A percentile compares a stretch with the other conserved stretches of the same genome.
Conservation (phyloP, 2,113 vertebrate genomes). For the Rhinopomastus cyanomelas region DNA sequence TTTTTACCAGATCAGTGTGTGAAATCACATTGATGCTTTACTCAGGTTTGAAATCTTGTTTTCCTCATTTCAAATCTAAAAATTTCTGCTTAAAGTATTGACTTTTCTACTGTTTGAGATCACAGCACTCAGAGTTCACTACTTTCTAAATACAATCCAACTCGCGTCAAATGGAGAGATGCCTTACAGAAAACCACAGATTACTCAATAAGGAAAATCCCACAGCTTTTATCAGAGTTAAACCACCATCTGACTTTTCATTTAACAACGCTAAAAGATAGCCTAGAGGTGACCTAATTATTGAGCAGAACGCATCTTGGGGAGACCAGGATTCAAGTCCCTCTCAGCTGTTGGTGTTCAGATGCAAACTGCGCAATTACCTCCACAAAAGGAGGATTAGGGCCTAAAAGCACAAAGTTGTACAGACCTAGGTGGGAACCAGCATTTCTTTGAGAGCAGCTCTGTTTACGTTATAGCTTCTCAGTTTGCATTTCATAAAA, state of each 20-base stretch:
- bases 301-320: not conserved
- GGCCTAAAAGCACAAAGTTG: not conserved
- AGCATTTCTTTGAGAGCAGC: conserved; percentile 14
- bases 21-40: not conserved
- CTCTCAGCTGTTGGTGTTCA: not conserved
- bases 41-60: not conserved
- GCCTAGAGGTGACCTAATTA: not conserved
- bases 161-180: not conserved
- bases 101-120: not conserved
- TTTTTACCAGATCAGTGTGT: not conserved
- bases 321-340: not conserved
- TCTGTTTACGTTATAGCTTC: conserved; percentile 38
- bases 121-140: not conserved
- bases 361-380: not conserved
- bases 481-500: conserved; percentile 30
- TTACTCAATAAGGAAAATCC: not conserved
- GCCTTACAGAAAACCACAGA: not conserved
- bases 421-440: not conserved
- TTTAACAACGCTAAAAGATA: not conserved
- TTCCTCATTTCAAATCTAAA: not conserved
- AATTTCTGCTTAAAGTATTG: not conserved
- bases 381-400: not conserved
- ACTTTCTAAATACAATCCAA: not conserved
- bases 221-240: not conserved
- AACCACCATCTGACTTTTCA: fast-evolving